phyloP scores from a whole-genome alignment of 1,140 invertebrate species.

The Caenorhabditis tropicalis region DNA sequence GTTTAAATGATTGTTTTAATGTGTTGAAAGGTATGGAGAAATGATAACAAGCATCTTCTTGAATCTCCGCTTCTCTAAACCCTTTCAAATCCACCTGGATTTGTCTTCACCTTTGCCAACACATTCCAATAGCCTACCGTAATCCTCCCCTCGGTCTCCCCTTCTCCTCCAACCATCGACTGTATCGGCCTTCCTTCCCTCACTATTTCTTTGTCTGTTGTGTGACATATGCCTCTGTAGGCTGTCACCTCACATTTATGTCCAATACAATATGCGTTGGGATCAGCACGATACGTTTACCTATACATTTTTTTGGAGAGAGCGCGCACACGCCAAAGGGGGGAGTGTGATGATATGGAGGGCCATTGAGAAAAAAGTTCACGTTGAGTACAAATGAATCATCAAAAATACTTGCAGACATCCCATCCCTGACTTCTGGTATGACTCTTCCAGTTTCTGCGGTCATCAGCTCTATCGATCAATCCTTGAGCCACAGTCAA shows the following conservation, averaged over 20 bases:
- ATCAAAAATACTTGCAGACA: conserved; percentile 12
- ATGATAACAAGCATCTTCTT: neutral
- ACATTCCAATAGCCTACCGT: conserved; percentile 8
- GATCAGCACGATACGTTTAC: conserved; percentile 33
- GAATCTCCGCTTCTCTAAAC: neutral
- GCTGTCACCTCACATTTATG: conserved; percentile 44
- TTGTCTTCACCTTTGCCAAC: neutral
- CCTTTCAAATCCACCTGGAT: conserved; percentile 18
- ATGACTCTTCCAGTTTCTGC: conserved; percentile 38
- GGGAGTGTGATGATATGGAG: neutral
- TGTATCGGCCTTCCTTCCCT: conserved; percentile 26
- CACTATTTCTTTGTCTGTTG: conserved; percentile 40
- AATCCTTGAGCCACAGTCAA: neutral
- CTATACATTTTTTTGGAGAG: conserved; percentile 33
- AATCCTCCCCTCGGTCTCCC: neutral
- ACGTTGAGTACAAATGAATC: neutral
- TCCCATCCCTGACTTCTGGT: neutral
- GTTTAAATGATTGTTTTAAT: neutral
- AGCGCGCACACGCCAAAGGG: neutral
- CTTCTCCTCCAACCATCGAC: neutral
- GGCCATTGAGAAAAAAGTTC: neutral
- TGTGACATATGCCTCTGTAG: conserved; percentile 40
- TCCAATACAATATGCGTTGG: conserved; percentile 39
- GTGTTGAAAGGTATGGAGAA: neutral
- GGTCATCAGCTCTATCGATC: conserved; percentile 50